Evolutionary conservation across 2,888 invertebrate genomes (phyloP).

Genomic region (Noctua pronuba): DNA sequence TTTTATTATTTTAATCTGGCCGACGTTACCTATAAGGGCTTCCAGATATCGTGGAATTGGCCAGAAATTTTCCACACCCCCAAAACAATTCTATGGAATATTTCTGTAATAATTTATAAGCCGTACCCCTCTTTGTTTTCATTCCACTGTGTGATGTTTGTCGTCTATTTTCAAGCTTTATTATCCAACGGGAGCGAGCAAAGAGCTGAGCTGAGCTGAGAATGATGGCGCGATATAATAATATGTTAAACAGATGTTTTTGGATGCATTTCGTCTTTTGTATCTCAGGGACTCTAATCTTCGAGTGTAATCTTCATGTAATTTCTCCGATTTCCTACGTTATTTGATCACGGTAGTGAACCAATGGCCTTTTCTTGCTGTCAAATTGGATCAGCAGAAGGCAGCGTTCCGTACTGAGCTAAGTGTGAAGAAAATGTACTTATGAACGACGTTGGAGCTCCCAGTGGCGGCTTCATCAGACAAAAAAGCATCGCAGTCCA

Average conservation of each 20-base stretch:
- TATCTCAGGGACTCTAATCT: background rate
- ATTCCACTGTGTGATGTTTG: slow-evolving; percentile 31
- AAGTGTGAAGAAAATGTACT: background rate
- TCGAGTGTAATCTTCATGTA: background rate
- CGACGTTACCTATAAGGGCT: background rate
- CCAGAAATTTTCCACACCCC: background rate
- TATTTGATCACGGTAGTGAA: background rate
- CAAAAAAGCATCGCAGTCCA: background rate
- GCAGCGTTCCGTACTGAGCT: background rate
- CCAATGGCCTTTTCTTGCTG: background rate
- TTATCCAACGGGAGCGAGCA: slow-evolving; percentile 23
- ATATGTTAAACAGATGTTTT: background rate
- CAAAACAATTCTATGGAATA: background rate
- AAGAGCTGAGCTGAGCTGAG: slow-evolving; percentile 4
- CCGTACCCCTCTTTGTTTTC: slow-evolving; percentile 32
- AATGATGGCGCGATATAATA: background rate
- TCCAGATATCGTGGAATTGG: background rate
- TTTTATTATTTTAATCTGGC: background rate
- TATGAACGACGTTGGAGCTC: background rate
- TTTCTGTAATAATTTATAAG: slow-evolving; percentile 42
- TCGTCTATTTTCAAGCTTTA: slow-evolving; percentile 24
- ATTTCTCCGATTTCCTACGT: background rate
- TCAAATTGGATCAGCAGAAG: background rate
- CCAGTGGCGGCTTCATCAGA: background rate
- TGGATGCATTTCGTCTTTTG: background rate